Conservation (phyloP, 2,797 vertebrate species). For the Staurois parvus region DNA sequence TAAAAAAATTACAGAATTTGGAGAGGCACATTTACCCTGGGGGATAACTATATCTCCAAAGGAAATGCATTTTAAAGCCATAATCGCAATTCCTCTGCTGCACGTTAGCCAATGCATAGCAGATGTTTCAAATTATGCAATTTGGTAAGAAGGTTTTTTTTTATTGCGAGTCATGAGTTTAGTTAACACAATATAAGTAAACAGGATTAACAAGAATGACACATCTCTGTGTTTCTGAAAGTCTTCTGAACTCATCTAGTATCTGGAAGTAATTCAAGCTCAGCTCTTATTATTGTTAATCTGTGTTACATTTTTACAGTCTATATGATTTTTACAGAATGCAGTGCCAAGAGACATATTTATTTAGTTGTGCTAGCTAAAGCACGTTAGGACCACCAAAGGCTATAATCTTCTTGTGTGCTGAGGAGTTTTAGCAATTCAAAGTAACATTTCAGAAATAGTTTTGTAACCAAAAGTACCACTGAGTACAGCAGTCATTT, state of each 20-base stretch:
- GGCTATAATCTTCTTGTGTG: not conserved
- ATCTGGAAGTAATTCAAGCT: slow-evolving; percentile 50
- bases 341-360: slow-evolving; percentile 40
- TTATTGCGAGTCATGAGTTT: not conserved
- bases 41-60: no score
- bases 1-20: no score
- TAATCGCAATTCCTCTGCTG: no score
- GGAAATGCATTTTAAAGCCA: no score
- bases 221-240: slow-evolving; percentile 19
- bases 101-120: not conserved
- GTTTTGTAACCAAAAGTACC: not conserved
- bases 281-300: slow-evolving; percentile 29
- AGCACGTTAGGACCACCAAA: slow-evolving; percentile 26
- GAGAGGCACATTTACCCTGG: no score
- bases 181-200: slow-evolving; percentile 14
- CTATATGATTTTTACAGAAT: slow-evolving; percentile 36
- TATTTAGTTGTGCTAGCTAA: slow-evolving; percentile 33
- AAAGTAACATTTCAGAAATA: not conserved
- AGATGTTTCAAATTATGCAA: not conserved
- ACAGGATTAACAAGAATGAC: slow-evolving; percentile 5
- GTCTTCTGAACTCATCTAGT: slow-evolving; percentile 8
- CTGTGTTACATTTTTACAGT: slow-evolving; percentile 13
- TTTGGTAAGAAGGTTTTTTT: not conserved
- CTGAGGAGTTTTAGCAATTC: not conserved
- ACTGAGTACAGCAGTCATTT: no score